Base-by-base conservation (phyloP, 1,140 invertebrate genomes). In the Pseudomyrmex dendroicus region DNA sequence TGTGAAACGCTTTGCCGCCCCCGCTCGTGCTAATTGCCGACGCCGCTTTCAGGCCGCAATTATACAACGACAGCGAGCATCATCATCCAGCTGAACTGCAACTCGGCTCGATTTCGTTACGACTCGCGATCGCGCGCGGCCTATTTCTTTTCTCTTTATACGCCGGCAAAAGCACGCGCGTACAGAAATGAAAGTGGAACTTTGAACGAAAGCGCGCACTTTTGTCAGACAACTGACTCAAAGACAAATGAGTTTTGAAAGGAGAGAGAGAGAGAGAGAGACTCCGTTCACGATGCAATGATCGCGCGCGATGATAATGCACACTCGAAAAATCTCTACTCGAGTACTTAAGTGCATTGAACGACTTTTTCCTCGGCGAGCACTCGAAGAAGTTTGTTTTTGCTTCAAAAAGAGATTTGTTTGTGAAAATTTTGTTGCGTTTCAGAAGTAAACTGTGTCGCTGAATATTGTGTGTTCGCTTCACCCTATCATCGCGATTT, bases 21-120 rank as follows among this genome's bases (percentile, higher is more conserved):
- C 35, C 5, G 67, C 25, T 54, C 48, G 54, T 10, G 82, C 66
- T 25, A 57, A 46, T 35, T 35, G 44, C 63, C 63, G 44, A 48
- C 35, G 44, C 76, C 56, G 85, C 85, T 87, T 87, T 87, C 86
- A 61, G 82, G 52, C 57, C 20, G 44, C 86, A 87, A 87, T 87
- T 87, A 87, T 87, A 87, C 85, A 87, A 87, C 56, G 35, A 35
- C 77, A 76, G 25, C 73, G 68, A 74, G 73, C 59, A 59, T 63
- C 73, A 46, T 67, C 73, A 46, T 67, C 70, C 44, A 54, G 35
- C 44, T 15, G 7, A 35, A 35, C 25, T 8, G 10, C n/a, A 3
- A n/a, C 35, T 73, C 15, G 73, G 64, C 70, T 70, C 74, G 57
- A 73, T 84, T 84, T 74, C 82, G 85, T 86, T 50, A 68, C 74